A percentile compares a stretch with the other conserved stretches of the same genome.
Conservation (phyloP, 1,140 invertebrate genomes). For the Tribolium castaneum region DNA sequence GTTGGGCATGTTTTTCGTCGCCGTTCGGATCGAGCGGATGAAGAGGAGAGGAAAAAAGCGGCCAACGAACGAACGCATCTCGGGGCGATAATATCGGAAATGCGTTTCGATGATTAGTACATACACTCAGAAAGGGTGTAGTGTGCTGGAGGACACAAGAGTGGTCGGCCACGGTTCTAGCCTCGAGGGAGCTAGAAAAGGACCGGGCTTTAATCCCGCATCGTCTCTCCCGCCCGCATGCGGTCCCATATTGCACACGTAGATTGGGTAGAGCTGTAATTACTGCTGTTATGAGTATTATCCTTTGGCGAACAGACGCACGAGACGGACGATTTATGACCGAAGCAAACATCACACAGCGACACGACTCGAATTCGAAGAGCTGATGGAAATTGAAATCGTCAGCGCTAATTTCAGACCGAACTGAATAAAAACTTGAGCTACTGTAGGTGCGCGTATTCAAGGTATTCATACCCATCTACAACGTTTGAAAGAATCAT, state of each 20-base stretch:
- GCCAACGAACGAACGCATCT: too few relatives aligned
- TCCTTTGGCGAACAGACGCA: slow-evolving; percentile 20
- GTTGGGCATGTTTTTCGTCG: not conserved
- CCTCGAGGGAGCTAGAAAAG: slow-evolving; percentile 19
- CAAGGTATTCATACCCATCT: too few relatives aligned
- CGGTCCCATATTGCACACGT: slow-evolving; percentile 34
- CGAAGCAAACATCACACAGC: slow-evolving; percentile 5
- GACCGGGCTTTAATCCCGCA: slow-evolving; percentile 19
- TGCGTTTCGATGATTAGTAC: slow-evolving; percentile 31
- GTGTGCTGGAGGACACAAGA: slow-evolving; percentile 1
- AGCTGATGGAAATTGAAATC: not conserved
- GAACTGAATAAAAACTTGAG: not conserved
- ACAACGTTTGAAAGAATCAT: too few relatives aligned
- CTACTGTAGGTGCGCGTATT: too few relatives aligned
- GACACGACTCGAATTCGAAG: not conserved
- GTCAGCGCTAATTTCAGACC: not conserved
- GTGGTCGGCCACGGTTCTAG: slow-evolving; percentile 12
- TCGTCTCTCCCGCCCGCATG: slow-evolving; percentile 16
- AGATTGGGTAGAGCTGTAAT: slow-evolving; percentile 30
- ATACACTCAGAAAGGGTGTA: slow-evolving; percentile 13
- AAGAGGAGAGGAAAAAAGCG: not conserved
- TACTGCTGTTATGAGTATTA: slow-evolving; percentile 32
- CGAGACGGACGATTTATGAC: slow-evolving; percentile 19
- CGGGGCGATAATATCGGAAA: slow-evolving; percentile 24
- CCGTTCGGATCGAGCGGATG: not conserved